Base-by-base conservation (phyloP, 2,888 invertebrate species). In the Acleris laterana region DNA sequence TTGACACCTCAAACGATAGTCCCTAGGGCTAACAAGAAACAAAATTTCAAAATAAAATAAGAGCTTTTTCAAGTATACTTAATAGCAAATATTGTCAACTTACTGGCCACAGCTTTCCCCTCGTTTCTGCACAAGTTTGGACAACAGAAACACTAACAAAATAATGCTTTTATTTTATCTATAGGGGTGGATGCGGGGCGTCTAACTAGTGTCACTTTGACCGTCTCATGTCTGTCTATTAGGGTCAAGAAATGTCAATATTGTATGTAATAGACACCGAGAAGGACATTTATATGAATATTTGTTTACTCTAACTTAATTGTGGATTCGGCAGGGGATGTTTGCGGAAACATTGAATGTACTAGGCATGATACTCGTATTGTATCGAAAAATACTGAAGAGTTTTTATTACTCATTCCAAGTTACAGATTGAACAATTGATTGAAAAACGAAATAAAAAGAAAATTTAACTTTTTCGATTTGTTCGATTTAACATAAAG, bases 111-210 rank as follows among this genome's bases (percentile, higher is more conserved):
- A 28, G 48, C 13, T 57, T 51, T 17, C 62, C 66, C 66, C 66
- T 66, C 62, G 66, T 57, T 62, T 57, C 61, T 62, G 48, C 57
- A 28, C 58, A 57, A 66, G 56, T 66, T 66, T 66, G 46, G 66
- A 75, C 72, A 64, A 63, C 70, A 69, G 77, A 80, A 78, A 74
- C 72, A 78, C 79, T 74, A 72, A 70, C 74, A 71, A 77, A 73
- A 78, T 84, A 82, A 86, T 86, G 78, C 77, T 87, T 85, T 88
- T 89, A 89, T 89, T 87, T 82, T 85, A 87, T 83, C 78, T 74
- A 76, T 74, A 77, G 78, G 85, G 88, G 87, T 79, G 78, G 72
- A 78, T 73, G 74, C 69, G 74, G 86, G 85, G 85, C 83, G 83
- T 84, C 77, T 70, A 77, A 61, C 60, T 65, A 65, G 76, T 84